These are phyloP conservation scores for Lophius americanus DNA, from an alignment of 2,797 vertebrate species.

Conservation along the genomic window DNA sequence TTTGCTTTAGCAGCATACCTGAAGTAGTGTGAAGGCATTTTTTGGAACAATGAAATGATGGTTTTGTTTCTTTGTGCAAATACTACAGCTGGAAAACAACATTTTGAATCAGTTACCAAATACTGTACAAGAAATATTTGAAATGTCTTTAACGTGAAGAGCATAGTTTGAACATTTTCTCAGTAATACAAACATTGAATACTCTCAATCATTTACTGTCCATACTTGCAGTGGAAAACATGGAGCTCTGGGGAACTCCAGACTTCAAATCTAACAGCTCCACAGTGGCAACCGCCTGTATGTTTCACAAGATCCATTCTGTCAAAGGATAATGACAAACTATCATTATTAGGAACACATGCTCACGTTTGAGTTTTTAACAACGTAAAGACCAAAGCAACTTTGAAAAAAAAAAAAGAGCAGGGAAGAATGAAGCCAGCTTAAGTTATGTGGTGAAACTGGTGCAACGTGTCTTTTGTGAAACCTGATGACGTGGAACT, in stretches of 20 bases:
- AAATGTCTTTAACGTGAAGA: neutral
- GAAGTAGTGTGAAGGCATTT: slow-evolving; percentile 87
- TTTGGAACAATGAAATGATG: slow-evolving; percentile 94
- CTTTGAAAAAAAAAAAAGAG: neutral
- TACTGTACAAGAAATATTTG: neutral
- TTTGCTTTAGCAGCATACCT: slow-evolving; percentile 77
- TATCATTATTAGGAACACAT: neutral
- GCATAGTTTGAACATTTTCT: neutral
- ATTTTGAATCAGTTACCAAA: neutral
- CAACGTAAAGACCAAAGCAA: neutral
- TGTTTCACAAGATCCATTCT: slow-evolving; percentile 91
- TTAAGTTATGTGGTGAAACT: slow-evolving; percentile 34
- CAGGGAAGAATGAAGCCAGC: slow-evolving; percentile 1
- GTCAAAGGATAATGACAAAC: slow-evolving; percentile 14
- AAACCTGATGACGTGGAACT: slow-evolving; percentile 58
- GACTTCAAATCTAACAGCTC: slow-evolving; percentile 91
- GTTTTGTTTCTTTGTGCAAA: slow-evolving; percentile 97
- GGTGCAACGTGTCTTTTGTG: slow-evolving; percentile 37
- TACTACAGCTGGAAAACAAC: slow-evolving; percentile 86
- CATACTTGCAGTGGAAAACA: slow-evolving; percentile 95
- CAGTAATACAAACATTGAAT: neutral
- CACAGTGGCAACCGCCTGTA: slow-evolving; percentile 93
- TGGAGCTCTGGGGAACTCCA: slow-evolving; percentile 87
- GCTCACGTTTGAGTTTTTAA: neutral
- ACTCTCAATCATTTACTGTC: neutral